Percentiles rank a stretch among this genome's conserved stretches.
Conservation (phyloP, 2,888 invertebrate species). For the Pheosia gnoma region DNA sequence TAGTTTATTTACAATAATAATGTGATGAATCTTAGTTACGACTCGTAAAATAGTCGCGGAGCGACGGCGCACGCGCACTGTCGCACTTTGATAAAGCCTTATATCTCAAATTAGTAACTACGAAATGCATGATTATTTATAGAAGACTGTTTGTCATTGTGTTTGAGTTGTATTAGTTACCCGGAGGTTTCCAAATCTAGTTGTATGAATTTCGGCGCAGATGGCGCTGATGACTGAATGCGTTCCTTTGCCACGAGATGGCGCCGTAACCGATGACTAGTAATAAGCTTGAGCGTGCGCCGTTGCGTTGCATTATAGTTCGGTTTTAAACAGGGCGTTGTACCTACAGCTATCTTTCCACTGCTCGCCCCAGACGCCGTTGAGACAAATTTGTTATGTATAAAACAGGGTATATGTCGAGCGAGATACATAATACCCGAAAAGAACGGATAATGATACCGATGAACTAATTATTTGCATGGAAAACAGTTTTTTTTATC, state of each 20-base stretch:
- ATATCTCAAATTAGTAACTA: slow-evolving; percentile 6
- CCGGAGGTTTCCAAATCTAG: slow-evolving; percentile 9
- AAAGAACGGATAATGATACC: too few species aligned
- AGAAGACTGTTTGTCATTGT: background rate
- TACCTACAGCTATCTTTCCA: too few species aligned
- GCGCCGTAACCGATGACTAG: slow-evolving; percentile 13
- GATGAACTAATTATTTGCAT: too few species aligned
- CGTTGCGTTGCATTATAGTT: slow-evolving; percentile 9
- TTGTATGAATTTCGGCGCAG: slow-evolving; percentile 7
- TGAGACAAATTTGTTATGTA: too few species aligned
- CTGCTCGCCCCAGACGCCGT: too few species aligned
- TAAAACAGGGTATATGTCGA: too few species aligned
- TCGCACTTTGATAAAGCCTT: slow-evolving; percentile 6
- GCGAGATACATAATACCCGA: too few species aligned
- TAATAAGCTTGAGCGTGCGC: slow-evolving; percentile 17
- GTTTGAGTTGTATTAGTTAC: background rate
- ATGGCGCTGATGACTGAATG: slow-evolving; percentile 16
- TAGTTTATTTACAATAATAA: slow-evolving; percentile 33
- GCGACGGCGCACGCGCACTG: slow-evolving; percentile 22
- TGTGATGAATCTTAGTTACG: slow-evolving; percentile 25
- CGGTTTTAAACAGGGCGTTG: too few species aligned
- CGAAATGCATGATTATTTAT: background rate
- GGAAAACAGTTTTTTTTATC: too few species aligned
- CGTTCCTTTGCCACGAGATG: slow-evolving; percentile 18
- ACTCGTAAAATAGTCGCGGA: slow-evolving; percentile 9